Conservation (phyloP, 1,140 invertebrate species). For the Panulirus ornatus region DNA sequence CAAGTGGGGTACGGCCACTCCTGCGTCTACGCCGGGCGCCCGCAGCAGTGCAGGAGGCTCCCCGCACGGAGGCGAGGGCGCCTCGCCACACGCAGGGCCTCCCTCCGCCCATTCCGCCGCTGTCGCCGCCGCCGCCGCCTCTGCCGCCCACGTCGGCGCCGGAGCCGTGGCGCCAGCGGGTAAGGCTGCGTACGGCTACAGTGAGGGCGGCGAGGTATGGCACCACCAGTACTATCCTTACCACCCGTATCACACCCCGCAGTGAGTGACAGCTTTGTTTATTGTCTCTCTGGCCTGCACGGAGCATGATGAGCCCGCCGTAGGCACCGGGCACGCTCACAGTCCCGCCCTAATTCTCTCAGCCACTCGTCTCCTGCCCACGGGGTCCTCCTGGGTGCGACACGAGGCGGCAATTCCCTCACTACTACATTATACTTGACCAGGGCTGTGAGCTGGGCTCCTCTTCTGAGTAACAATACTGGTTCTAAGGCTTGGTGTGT, state of each 20-base stretch:
- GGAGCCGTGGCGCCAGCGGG: constrained; percentile 70
- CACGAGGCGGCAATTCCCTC: neutral
- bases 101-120: constrained; percentile 35
- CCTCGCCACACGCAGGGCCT: constrained; percentile 48
- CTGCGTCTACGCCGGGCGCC: constrained; percentile 62
- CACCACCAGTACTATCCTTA: constrained; percentile 81
- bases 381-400: neutral
- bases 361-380: neutral
- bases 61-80: constrained; percentile 62
- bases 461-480: neutral
- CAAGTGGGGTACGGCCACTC: constrained; percentile 76
- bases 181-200: constrained; percentile 74
- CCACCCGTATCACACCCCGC: constrained; percentile 80
- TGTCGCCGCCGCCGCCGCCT: constrained; percentile 48
- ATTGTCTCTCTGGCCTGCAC: constrained; percentile 70
- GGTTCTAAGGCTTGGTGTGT: constrained; percentile 25
- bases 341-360: constrained; percentile 66
- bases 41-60: constrained; percentile 66
- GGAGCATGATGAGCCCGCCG: constrained; percentile 58
- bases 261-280: constrained; percentile 76
- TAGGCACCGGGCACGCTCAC: constrained; percentile 54
- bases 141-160: constrained; percentile 57
- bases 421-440: neutral
- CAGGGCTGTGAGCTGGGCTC: constrained; percentile 49
- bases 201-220: constrained; percentile 75